A percentile compares a stretch with the other conserved stretches of the same genome.
Evolutionary conservation across 1,140 invertebrate species (phyloP).

Genomic region (Hesperophylax magnus): DNA sequence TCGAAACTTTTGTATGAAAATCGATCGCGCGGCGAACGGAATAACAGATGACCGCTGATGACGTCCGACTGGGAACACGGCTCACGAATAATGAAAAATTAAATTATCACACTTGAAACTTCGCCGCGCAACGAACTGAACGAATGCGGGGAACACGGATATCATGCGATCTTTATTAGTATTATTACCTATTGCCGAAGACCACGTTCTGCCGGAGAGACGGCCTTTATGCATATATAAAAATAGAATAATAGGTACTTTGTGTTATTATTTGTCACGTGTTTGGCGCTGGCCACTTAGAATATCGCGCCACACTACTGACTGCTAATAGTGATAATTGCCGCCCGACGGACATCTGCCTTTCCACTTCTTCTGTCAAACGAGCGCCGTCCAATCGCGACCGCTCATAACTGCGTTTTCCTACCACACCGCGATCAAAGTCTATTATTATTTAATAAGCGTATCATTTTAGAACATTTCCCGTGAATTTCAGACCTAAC

Average conservation of each 20-base stretch:
- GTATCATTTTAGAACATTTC: constrained; percentile 16
- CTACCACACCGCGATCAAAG: not conserved
- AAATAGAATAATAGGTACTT: constrained; percentile 35
- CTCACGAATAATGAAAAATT: not conserved
- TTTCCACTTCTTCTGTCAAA: constrained; percentile 31
- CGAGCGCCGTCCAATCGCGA: not conserved
- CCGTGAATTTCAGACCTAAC: constrained; percentile 1
- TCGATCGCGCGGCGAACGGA: constrained; percentile 33
- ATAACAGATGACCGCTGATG: constrained; percentile 23
- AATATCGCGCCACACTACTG: constrained; percentile 9
- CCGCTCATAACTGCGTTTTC: no score
- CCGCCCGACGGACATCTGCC: no score
- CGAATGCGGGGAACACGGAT: not conserved
- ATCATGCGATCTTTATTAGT: constrained; percentile 14
- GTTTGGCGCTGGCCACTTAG: constrained; percentile 28
- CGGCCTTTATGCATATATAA: constrained; percentile 41
- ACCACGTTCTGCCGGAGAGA: constrained; percentile 20
- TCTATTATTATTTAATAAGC: not conserved
- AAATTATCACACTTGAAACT: not conserved
- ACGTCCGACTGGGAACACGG: constrained; percentile 11
- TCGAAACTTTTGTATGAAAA: constrained; percentile 33
- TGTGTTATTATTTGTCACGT: constrained; percentile 29
- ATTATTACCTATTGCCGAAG: not conserved
- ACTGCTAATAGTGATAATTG: not conserved
- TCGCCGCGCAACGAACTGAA: not conserved